phyloP scores from a whole-genome alignment of 2,113 vertebrate genomes.

The Phalacrocorax aristotelis region DNA sequence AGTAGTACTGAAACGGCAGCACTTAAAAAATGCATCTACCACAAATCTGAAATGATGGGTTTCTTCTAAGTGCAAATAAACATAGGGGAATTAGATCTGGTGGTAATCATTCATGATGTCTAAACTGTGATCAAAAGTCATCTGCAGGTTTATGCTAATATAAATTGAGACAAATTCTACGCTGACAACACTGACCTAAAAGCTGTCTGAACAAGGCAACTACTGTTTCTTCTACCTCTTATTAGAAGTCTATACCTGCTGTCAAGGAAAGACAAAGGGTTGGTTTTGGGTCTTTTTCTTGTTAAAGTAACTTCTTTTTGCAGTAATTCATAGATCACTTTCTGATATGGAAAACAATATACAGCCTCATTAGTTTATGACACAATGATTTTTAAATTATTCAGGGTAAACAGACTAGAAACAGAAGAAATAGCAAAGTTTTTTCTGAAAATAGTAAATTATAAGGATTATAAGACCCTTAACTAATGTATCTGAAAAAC shows the following conservation, averaged over 20 bases:
- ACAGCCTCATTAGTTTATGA: neutral
- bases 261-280: neutral
- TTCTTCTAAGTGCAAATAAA: slow-evolving; percentile 36
- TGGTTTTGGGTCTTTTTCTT: neutral
- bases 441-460: neutral
- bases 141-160: neutral
- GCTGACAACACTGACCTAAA: neutral
- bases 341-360: neutral
- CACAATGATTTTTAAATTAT: neutral
- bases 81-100: neutral
- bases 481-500: neutral
- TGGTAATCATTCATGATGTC: neutral
- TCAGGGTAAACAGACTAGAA: neutral
- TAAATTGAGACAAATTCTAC: neutral
- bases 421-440: neutral
- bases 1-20: slow-evolving; percentile 12
- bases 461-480: neutral
- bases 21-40: slow-evolving; percentile 4
- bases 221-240: neutral
- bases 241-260: neutral
- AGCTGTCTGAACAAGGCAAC: neutral
- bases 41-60: slow-evolving; percentile 4
- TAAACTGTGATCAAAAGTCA: neutral
- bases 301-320: neutral
- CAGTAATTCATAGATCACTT: neutral